Evolutionary conservation across 2,113 vertebrate species (phyloP), one percentile per base, ranked within the genome.

Genomic region (Vimba vimba): DNA sequence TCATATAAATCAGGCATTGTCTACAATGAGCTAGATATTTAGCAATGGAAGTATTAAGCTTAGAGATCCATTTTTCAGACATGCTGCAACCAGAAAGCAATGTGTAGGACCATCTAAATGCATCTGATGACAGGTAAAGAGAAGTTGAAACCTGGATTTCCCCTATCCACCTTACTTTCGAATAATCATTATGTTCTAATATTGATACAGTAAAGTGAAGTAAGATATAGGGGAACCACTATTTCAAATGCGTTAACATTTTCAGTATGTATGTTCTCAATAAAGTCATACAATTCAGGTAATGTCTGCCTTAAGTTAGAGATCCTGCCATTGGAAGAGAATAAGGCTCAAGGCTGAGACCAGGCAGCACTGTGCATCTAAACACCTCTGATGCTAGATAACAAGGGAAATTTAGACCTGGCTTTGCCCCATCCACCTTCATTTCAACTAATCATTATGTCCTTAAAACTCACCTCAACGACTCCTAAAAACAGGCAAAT

Each of bases 381-480:
- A 57, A 55, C 30, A 50, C 0, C 12, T n/a, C 27, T 25, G 23
- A 83, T 71, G 30, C 66, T 50, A 73, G 30, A 83, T 83, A 83
- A 73, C 68, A 57, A 45, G 30, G 45, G 33, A 30, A 55, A 21
- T 13, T 79, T 39, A 39, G 82, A 83, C 27, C 68, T 25, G 82
- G 21, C 68, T 21, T 30, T 15, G 39, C 73, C 69, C 69, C 19
- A 13, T 86, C 75, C 60, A 60, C 82, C 71, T 59, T 64, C 47
- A 87, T 82, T 90, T 77, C 66, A 80, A 27, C 55, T 17, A 50
- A 77, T 39, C 66, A 79, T 75, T 83, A 84, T 73, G 43, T 66
- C 60, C 23, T 79, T 69, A 59, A 43, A 21, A 78, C n/a, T 25
- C 75, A 83, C 75, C 59, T 83, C 21, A 39, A 75, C 7, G 52